Conservation (phyloP, 1,140 invertebrate genomes). For the Hydropsyche tenuis region DNA sequence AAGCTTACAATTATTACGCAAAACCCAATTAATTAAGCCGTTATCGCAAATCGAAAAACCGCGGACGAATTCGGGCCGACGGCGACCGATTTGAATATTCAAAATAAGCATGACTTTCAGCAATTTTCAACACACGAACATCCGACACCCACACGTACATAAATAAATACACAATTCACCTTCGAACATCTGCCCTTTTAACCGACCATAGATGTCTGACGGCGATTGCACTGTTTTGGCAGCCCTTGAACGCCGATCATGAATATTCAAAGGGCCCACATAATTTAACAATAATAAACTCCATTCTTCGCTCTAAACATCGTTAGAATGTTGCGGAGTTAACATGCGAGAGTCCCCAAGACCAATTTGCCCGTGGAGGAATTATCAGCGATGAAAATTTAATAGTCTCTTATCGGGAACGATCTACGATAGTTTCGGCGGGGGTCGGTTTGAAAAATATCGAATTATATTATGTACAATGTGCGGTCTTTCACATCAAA, state of each 20-base stretch:
- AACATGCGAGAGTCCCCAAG: no score
- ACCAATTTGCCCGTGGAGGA: conserved; percentile 39
- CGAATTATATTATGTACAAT: conserved; percentile 29
- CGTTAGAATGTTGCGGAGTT: no score
- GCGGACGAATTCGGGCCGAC: conserved; percentile 1
- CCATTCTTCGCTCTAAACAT: no score
- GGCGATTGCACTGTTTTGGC: conserved; percentile 46
- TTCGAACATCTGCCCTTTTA: conserved; percentile 42
- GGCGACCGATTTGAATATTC: conserved; percentile 18
- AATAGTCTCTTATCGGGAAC: conserved; percentile 31
- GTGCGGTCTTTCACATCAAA: conserved; percentile 44
- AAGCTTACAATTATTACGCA: no score
- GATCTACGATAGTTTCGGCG: conserved; percentile 6
- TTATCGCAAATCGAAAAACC: no score
- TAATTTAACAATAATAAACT: conserved; percentile 33
- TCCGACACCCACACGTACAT: no score
- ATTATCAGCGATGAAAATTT: conserved; percentile 44
- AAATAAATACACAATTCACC: neutral
- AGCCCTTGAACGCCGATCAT: conserved; percentile 33
- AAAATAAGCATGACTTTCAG: neutral
- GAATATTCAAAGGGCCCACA: conserved; percentile 49
- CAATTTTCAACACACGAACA: neutral
- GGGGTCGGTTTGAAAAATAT: conserved; percentile 29
- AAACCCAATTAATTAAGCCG: no score
- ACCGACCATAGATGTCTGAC: conserved; percentile 23